Conservation (phyloP, 2,113 vertebrate genomes). For the Indicator maculatus region DNA sequence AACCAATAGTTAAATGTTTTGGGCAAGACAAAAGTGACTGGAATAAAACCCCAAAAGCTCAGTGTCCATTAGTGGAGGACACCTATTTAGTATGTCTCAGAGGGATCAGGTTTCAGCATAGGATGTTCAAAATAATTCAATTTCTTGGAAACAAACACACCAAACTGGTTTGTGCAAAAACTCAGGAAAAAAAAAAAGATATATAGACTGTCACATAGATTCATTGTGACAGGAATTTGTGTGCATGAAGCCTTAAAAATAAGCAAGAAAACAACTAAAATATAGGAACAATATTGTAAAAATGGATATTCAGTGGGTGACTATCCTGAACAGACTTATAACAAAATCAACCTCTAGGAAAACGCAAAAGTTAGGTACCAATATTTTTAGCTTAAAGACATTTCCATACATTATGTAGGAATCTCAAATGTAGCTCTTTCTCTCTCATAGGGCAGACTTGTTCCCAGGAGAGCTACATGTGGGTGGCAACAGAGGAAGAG, state of each 20-base stretch:
- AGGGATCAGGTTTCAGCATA: neutral
- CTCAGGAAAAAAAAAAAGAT: neutral
- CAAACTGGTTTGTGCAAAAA: neutral
- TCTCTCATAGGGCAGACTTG: neutral
- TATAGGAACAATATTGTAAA: neutral
- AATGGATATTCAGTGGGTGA: neutral
- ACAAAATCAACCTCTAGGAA: neutral
- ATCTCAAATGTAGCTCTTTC: neutral
- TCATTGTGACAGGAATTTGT: neutral
- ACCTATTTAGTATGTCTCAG: neutral
- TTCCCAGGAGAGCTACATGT: neutral
- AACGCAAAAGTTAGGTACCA: neutral
- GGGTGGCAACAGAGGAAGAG: neutral
- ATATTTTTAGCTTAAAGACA: neutral
- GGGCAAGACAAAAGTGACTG: neutral
- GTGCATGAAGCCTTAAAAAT: neutral
- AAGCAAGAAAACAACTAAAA: neutral
- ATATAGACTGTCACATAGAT: neutral
- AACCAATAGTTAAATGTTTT: constrained; percentile 62
- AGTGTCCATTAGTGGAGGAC: neutral
- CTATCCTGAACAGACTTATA: neutral
- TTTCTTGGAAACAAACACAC: neutral
- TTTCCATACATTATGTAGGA: neutral
- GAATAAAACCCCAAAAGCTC: neutral
- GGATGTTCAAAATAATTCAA: neutral